A percentile compares a stretch with the other conserved stretches of the same genome.
Conservation (phyloP, 2,888 invertebrate genomes). For the Sylvicola cinctus region DNA sequence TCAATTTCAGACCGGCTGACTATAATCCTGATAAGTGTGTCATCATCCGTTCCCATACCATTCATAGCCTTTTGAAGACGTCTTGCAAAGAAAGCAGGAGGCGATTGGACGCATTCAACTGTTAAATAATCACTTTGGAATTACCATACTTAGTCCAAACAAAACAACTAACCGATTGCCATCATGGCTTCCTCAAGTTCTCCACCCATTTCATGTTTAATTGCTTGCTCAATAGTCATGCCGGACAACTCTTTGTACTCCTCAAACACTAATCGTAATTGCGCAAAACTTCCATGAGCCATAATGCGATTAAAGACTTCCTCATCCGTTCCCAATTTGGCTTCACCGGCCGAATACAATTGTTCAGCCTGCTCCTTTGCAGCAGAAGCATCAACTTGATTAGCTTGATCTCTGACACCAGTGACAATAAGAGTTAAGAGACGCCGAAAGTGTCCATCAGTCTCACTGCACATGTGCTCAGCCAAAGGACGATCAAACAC, state of each 20-base stretch:
- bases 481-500: conserved; percentile 48
- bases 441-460: conserved; percentile 56
- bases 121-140: conserved; percentile 12
- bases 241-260: conserved; percentile 54
- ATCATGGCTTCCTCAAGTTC: conserved; percentile 45
- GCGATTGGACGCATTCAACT: conserved; percentile 50
- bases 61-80: conserved; percentile 42
- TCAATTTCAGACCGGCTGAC: conserved; percentile 50
- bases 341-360: conserved; percentile 48
- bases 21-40: conserved; percentile 45
- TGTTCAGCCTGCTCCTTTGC: conserved; percentile 53
- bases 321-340: conserved; percentile 51
- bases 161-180: conserved; percentile 35
- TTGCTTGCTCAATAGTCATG: conserved; percentile 50
- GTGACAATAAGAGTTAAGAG: conserved; percentile 51
- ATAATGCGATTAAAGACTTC: conserved; percentile 50
- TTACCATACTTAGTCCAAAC: background rate
- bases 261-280: conserved; percentile 45
- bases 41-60: conserved; percentile 52
- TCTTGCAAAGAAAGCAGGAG: conserved; percentile 46
- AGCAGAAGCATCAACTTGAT: conserved; percentile 34
- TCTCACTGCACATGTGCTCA: conserved; percentile 55
- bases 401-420: conserved; percentile 42
- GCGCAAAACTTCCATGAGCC: conserved; percentile 52
- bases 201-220: conserved; percentile 43